phyloP scores from a whole-genome alignment of 2,797 vertebrate genomes.

The Spinus olivaceus region DNA sequence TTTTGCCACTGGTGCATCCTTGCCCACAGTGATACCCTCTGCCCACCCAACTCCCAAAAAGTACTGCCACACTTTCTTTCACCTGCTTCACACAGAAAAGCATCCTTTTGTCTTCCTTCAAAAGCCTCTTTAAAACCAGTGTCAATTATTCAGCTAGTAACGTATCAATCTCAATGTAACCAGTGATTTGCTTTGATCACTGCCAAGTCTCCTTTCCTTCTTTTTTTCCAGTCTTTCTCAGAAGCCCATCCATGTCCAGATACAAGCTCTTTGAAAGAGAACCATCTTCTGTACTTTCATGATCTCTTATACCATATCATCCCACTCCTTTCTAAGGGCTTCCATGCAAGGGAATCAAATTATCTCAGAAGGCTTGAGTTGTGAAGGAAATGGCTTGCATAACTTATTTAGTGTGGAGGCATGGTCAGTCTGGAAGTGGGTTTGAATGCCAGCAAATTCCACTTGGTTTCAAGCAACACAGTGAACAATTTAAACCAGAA shows the following conservation, averaged over 20 bases:
- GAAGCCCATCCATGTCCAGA: not conserved
- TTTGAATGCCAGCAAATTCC: not conserved
- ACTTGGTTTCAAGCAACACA: not conserved
- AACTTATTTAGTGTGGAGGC: not conserved
- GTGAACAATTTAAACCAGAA: not conserved
- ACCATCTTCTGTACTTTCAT: not conserved
- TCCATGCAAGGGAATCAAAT: not conserved
- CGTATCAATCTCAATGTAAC: not conserved
- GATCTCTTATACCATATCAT: not conserved
- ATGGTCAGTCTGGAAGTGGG: not conserved
- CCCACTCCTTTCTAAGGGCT: not conserved
- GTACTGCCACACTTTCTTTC: not conserved
- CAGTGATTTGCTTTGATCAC: not conserved
- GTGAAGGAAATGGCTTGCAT: not conserved
- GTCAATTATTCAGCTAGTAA: not conserved
- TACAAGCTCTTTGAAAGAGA: not conserved
- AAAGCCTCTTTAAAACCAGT: not conserved
- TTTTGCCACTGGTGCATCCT: not conserved
- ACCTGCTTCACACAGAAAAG: not conserved
- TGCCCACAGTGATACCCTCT: not conserved
- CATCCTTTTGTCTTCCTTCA: not conserved
- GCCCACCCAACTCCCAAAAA: not conserved
- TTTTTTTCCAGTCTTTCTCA: not conserved
- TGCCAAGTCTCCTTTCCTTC: not conserved
- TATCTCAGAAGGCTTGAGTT: not conserved